Evolutionary conservation across 2,888 invertebrate species (phyloP).

Genomic region (Watsonalla binaria): DNA sequence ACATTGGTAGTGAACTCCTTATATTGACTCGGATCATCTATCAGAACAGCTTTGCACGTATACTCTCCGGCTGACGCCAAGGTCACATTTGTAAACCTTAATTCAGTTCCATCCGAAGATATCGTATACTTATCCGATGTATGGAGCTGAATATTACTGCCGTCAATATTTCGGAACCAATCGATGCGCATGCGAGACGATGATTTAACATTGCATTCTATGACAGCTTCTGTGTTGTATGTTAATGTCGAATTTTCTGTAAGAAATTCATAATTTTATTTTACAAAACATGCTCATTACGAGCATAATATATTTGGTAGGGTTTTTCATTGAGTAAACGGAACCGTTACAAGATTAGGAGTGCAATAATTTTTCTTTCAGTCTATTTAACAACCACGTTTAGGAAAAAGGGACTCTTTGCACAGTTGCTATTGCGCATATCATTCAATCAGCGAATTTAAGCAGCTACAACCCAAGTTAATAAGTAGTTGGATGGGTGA

Average conservation of each 20-base stretch:
- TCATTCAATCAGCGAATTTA: too few relatives aligned
- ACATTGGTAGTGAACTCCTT: background rate
- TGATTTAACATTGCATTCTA: constrained; percentile 21
- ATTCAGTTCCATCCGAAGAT: constrained; percentile 9
- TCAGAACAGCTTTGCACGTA: constrained; percentile 1
- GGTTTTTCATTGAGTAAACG: too few relatives aligned
- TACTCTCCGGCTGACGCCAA: constrained; percentile 15
- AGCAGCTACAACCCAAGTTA: too few relatives aligned
- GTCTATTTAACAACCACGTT: too few relatives aligned
- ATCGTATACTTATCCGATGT: constrained; percentile 14
- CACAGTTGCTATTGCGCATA: too few relatives aligned
- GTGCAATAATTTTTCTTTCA: too few relatives aligned
- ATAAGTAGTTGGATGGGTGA: too few relatives aligned
- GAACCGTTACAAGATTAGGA: too few relatives aligned
- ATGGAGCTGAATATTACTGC: constrained; percentile 1
- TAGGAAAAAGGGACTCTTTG: too few relatives aligned
- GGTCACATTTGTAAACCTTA: constrained; percentile 18
- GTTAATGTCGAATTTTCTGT: constrained; percentile 9
- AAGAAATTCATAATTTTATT: too few relatives aligned
- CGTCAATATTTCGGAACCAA: constrained; percentile 13
- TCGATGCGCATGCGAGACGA: constrained; percentile 15
- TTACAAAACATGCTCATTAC: too few relatives aligned
- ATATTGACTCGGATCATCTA: background rate
- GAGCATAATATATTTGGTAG: too few relatives aligned
- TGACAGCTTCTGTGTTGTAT: constrained; percentile 10